These are phyloP conservation scores for Orthosia cruda DNA, from an alignment of 2,888 invertebrate species.

Conservation along the genomic window DNA sequence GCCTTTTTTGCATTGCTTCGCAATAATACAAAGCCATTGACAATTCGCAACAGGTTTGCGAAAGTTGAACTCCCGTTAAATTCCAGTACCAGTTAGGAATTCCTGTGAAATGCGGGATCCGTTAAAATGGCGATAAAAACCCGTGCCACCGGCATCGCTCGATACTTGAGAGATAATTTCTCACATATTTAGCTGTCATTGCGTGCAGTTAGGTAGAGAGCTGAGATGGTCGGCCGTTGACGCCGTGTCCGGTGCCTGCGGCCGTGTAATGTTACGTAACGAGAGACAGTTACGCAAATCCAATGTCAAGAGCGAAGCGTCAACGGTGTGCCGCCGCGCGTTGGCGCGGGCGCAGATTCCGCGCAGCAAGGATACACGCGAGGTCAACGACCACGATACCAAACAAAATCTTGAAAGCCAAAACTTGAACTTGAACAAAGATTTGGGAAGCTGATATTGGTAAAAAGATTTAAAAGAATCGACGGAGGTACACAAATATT, in stretches of 20 bases:
- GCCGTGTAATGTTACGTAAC: constrained; percentile 75
- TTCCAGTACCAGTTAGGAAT: constrained; percentile 65
- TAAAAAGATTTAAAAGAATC: constrained; percentile 48
- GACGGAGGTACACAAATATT: constrained; percentile 33
- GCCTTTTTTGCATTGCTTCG: constrained; percentile 25
- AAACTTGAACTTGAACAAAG: constrained; percentile 71
- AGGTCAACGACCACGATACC: constrained; percentile 83
- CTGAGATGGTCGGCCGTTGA: constrained; percentile 66
- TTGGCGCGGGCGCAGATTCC: constrained; percentile 36
- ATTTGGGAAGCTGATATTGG: constrained; percentile 57
- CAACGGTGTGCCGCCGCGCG: constrained; percentile 64
- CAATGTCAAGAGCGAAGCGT: constrained; percentile 89
- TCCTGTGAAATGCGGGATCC: constrained; percentile 68
- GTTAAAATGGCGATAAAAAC: constrained; percentile 74
- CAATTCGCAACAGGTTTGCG: constrained; percentile 60
- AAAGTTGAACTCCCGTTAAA: constrained; percentile 75
- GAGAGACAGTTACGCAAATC: constrained; percentile 81
- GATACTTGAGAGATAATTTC: constrained; percentile 62
- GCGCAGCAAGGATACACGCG: constrained; percentile 32
- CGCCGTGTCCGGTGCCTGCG: constrained; percentile 62
- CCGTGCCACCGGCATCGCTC: constrained; percentile 44
- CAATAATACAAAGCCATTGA: constrained; percentile 50
- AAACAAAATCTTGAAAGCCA: constrained; percentile 73
- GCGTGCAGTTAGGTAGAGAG: constrained; percentile 66
- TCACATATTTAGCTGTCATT: constrained; percentile 64